These are phyloP conservation scores for Hycleus phaleratus DNA, from an alignment of 1,140 invertebrate species.

Conservation along the genomic window DNA sequence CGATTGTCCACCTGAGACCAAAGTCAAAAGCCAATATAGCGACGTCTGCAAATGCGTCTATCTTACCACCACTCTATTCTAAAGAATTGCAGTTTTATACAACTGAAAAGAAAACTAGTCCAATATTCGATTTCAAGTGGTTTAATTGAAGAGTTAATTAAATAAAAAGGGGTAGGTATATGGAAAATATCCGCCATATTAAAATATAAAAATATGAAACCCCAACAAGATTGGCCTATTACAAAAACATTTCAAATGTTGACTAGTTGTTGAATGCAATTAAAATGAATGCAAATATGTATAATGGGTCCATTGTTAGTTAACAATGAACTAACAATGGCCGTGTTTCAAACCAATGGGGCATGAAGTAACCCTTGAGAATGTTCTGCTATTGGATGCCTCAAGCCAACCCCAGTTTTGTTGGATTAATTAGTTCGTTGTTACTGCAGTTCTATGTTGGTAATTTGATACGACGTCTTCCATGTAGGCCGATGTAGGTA, in stretches of 20 bases:
- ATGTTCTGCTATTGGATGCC: slow-evolving; percentile 28
- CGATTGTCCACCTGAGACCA: slow-evolving; percentile 32
- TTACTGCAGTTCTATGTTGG: slow-evolving; percentile 6
- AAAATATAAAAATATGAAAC: too few relatives aligned
- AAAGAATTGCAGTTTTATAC: too few relatives aligned
- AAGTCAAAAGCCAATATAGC: slow-evolving; percentile 26
- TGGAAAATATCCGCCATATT: too few relatives aligned
- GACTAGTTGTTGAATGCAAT: slow-evolving; percentile 34
- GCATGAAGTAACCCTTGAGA: slow-evolving; percentile 33
- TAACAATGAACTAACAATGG: slow-evolving; percentile 22
- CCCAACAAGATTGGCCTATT: too few relatives aligned
- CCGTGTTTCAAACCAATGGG: slow-evolving; percentile 33
- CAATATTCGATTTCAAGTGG: too few relatives aligned
- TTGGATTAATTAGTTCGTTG: slow-evolving; percentile 29
- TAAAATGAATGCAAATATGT: slow-evolving; percentile 29
- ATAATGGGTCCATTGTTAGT: slow-evolving; percentile 29
- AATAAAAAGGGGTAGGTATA: too few relatives aligned
- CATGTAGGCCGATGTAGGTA: too few relatives aligned
- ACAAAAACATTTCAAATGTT: slow-evolving; percentile 3
- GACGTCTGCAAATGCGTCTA: too few relatives aligned
- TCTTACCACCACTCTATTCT: too few relatives aligned
- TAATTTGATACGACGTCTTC: too few relatives aligned
- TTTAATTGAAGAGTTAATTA: too few relatives aligned
- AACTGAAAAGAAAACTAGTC: too few relatives aligned
- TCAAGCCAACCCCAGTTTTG: slow-evolving; percentile 28